phyloP scores from a whole-genome alignment of 2,113 vertebrate genomes.

The Cyprinodon brontotheroides region DNA sequence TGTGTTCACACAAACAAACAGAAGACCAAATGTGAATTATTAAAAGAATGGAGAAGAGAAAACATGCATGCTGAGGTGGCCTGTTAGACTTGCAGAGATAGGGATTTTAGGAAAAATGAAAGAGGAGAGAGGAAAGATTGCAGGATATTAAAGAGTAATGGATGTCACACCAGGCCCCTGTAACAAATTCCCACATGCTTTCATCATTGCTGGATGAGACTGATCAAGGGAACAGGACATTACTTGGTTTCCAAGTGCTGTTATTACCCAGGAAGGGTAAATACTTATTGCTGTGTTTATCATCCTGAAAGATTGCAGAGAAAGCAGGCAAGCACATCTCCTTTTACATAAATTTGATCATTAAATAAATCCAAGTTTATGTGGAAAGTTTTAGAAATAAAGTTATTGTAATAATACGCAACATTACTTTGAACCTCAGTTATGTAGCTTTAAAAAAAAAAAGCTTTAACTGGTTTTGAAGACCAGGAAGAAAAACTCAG shows the following conservation, averaged over 20 bases:
- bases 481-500: constrained; percentile 10
- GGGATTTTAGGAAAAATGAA: constrained; percentile 51
- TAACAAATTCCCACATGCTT: constrained; percentile 76
- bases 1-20: constrained; percentile 59
- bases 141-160: constrained; percentile 75
- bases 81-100: constrained; percentile 35
- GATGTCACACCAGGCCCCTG: constrained; percentile 70
- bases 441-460: not conserved
- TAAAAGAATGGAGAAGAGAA: constrained; percentile 38
- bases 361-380: constrained; percentile 52
- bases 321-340: constrained; percentile 37
- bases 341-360: constrained; percentile 59
- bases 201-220: constrained; percentile 73
- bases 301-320: constrained; percentile 65
- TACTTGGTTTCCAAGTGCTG: constrained; percentile 64
- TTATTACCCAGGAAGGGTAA: constrained; percentile 69
- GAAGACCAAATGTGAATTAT: constrained; percentile 59
- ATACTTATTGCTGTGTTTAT: constrained; percentile 71
- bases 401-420: constrained; percentile 14
- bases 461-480: not conserved
- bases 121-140: constrained; percentile 61
- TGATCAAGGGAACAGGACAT: constrained; percentile 80
- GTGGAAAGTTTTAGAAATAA: constrained; percentile 28
- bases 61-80: constrained; percentile 39
- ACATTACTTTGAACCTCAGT: not conserved